Evolutionary conservation across 2,888 invertebrate species (phyloP).

Genomic region (Apotomis betuletana): DNA sequence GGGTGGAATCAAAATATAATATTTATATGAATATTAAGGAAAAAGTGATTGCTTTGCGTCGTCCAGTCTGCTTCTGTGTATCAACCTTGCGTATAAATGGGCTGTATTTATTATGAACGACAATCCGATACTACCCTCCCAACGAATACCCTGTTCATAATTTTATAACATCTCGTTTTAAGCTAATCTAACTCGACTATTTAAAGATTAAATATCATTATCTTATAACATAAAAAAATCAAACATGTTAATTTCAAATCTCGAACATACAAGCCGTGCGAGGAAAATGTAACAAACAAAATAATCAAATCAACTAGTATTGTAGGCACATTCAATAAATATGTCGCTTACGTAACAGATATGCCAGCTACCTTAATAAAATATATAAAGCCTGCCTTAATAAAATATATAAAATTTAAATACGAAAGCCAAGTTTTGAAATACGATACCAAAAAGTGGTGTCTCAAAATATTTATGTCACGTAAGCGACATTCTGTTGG

Average conservation of each 20-base stretch:
- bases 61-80: too few species aligned
- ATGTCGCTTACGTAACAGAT: too few species aligned
- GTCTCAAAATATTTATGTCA: too few species aligned
- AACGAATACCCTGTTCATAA: conserved; percentile 41
- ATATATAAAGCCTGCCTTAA: too few species aligned
- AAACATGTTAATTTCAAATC: conserved; percentile 41
- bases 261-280: conserved; percentile 41
- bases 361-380: too few species aligned
- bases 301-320: conserved; percentile 7
- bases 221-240: conserved; percentile 39
- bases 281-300: conserved; percentile 36
- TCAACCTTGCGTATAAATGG: background rate
- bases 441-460: too few species aligned
- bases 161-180: conserved; percentile 41
- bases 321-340: background rate
- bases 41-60: too few species aligned
- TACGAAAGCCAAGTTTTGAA: too few species aligned
- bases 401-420: too few species aligned
- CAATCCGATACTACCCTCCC: conserved; percentile 27
- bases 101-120: conserved; percentile 17
- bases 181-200: conserved; percentile 40
- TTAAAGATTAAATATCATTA: conserved; percentile 41
- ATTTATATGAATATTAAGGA: too few species aligned
- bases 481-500: too few species aligned
- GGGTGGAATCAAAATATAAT: too few species aligned